A percentile compares a stretch with the other conserved stretches of the same genome.
These are phyloP conservation scores for Acronicta alni DNA, from an alignment of 2,888 invertebrate genomes.

Conservation along the genomic window DNA sequence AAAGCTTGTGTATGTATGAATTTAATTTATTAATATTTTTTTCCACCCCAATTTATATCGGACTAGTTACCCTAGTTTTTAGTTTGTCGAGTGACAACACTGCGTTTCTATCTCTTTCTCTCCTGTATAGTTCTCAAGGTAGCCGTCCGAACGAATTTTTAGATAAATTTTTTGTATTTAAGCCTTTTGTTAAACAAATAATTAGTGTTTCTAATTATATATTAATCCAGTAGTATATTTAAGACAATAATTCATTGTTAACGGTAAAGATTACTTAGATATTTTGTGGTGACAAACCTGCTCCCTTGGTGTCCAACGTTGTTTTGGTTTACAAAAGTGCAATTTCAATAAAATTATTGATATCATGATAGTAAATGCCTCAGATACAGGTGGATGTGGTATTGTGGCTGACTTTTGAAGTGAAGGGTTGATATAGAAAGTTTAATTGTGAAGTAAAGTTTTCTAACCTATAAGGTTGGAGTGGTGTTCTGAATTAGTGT, in stretches of 20 bases:
- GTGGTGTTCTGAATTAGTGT: slow-evolving; percentile 57
- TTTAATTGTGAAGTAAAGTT: slow-evolving; percentile 55
- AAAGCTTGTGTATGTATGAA: too few species aligned
- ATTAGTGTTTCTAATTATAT: slow-evolving; percentile 46
- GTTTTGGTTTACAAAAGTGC: slow-evolving; percentile 79
- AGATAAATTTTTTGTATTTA: slow-evolving; percentile 67
- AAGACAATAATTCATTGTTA: slow-evolving; percentile 53
- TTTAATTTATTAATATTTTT: too few species aligned
- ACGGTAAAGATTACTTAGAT: slow-evolving; percentile 86
- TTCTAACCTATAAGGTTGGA: slow-evolving; percentile 74
- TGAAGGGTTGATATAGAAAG: slow-evolving; percentile 46
- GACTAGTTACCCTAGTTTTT: too few species aligned
- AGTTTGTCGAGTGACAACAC: slow-evolving; percentile 62
- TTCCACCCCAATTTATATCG: too few species aligned
- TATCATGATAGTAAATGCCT: slow-evolving; percentile 19
- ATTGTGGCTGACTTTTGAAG: slow-evolving; percentile 42
- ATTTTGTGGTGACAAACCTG: slow-evolving; percentile 77
- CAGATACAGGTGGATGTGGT: slow-evolving; percentile 32
- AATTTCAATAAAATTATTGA: slow-evolving; percentile 40
- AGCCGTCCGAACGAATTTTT: slow-evolving; percentile 77
- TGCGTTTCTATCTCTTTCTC: slow-evolving; percentile 83
- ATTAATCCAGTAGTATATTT: slow-evolving; percentile 45
- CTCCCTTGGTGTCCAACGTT: slow-evolving; percentile 79
- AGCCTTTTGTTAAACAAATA: slow-evolving; percentile 68
- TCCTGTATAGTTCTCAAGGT: slow-evolving; percentile 87